Evolutionary conservation across 2,113 vertebrate genomes (phyloP).

Genomic region (Pelodiscus sinensis): DNA sequence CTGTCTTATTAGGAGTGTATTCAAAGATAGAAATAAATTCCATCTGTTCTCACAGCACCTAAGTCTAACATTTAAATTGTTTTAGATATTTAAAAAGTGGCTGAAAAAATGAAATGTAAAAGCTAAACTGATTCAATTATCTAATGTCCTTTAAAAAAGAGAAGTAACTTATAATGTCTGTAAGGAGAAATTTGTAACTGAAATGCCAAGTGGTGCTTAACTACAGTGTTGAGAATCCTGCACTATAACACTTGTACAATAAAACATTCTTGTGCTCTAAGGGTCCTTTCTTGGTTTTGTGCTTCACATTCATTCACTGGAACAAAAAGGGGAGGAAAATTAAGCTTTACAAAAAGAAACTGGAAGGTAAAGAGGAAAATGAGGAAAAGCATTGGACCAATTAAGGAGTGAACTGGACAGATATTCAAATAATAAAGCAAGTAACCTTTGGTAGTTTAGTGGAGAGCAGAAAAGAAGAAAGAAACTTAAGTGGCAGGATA

Average conservation of each 20-base stretch:
- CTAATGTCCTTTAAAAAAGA: not conserved
- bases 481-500: not conserved
- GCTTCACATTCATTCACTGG: not conserved
- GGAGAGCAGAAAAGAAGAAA: not conserved
- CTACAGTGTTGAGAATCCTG: not conserved
- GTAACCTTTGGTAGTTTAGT: not conserved
- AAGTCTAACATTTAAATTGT: not conserved
- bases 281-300: not conserved
- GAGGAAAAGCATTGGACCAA: not conserved
- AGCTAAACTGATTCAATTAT: not conserved
- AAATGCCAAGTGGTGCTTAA: conserved; percentile 14
- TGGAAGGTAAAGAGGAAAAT: conserved; percentile 9
- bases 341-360: not conserved
- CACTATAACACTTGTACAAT: not conserved
- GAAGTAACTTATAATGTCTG: conserved; percentile 16
- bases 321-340: not conserved
- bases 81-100: not conserved
- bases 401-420: not conserved
- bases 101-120: not conserved
- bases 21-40: not conserved
- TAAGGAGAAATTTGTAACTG: conserved; percentile 38
- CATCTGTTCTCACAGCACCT: not conserved
- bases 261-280: not conserved
- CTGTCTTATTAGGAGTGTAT: not conserved
- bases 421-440: not conserved